phyloP scores from a whole-genome alignment of 2,888 invertebrate species.

The Hyles lineata region DNA sequence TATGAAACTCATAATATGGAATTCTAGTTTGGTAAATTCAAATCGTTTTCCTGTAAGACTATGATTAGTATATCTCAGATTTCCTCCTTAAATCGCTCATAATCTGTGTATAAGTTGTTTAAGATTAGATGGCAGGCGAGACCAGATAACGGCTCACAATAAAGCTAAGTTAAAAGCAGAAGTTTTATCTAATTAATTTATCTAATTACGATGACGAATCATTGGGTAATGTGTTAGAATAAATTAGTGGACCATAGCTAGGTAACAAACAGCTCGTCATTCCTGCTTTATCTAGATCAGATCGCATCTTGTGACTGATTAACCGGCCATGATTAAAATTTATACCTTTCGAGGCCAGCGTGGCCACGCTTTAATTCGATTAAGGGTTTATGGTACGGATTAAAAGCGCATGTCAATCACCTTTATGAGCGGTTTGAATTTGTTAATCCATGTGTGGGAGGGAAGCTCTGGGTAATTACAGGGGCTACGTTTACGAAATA shows the following conservation, averaged over 20 bases:
- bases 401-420: conserved; percentile 76
- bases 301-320: conserved; percentile 54
- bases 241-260: conserved; percentile 57
- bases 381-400: conserved; percentile 64
- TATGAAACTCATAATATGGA: no score
- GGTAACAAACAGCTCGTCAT: conserved; percentile 58
- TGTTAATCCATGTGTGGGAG: conserved; percentile 70
- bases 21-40: not conserved
- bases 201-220: conserved; percentile 34
- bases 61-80: not conserved
- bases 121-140: conserved; percentile 3
- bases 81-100: not conserved
- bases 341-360: conserved; percentile 39
- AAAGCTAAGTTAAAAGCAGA: conserved; percentile 8
- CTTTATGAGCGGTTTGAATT: conserved; percentile 80
- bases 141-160: conserved; percentile 1
- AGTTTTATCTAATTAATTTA: conserved; percentile 29
- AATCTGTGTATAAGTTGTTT: conserved; percentile 9
- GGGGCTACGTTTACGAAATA: conserved; percentile 26
- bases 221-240: conserved; percentile 45
- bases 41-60: not conserved
- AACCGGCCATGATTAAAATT: conserved; percentile 36
- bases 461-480: conserved; percentile 53
- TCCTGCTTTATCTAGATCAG: conserved; percentile 61
- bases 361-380: conserved; percentile 58